Evolutionary conservation across 2,888 invertebrate species (phyloP).

Genomic region (Trypoxylon attenuatum): DNA sequence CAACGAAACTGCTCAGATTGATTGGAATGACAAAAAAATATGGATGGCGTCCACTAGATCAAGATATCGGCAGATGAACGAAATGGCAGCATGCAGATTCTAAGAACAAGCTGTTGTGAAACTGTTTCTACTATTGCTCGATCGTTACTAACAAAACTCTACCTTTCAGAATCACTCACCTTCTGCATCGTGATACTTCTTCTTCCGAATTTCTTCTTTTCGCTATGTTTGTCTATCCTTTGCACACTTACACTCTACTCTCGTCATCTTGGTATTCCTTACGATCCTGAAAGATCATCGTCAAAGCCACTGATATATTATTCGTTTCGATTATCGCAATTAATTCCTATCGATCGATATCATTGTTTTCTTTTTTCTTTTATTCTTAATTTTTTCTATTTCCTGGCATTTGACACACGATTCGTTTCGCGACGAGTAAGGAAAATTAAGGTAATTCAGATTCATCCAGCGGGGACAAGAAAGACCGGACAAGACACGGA

Average conservation of each 20-base stretch:
- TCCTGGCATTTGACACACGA: no score
- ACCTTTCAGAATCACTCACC: slow-evolving; percentile 18
- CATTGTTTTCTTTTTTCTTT: no score
- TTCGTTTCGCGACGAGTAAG: no score
- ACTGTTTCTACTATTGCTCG: slow-evolving; percentile 28
- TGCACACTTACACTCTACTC: neutral
- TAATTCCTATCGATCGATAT: no score
- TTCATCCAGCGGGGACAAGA: neutral
- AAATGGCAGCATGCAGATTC: slow-evolving; percentile 47
- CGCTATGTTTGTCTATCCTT: slow-evolving; percentile 24
- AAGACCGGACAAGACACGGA: neutral
- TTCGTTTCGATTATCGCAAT: no score
- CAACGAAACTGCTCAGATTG: neutral
- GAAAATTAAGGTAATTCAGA: no score
- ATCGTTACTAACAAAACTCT: slow-evolving; percentile 40
- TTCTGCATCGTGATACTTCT: neutral
- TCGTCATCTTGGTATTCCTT: no score
- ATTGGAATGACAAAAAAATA: neutral
- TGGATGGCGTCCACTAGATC: neutral
- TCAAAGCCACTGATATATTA: no score
- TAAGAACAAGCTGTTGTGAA: neutral
- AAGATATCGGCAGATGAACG: slow-evolving; percentile 7
- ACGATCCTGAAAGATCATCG: no score
- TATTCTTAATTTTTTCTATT: no score
- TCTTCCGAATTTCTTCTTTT: neutral